Base-by-base conservation (phyloP, 2,797 vertebrate species). In the Pipistrellus nathusii region DNA sequence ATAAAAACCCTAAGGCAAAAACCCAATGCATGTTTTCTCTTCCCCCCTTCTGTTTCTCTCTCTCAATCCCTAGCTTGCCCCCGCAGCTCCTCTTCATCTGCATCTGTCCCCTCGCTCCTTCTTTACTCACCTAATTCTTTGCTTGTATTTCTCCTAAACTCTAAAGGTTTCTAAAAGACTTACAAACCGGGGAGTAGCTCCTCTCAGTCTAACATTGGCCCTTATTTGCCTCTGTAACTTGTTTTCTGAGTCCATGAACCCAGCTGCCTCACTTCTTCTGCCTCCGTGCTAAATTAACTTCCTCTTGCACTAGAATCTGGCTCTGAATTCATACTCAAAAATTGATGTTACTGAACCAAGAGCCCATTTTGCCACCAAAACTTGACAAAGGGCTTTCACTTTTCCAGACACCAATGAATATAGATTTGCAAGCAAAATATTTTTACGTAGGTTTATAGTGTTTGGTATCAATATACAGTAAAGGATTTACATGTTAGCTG, bases 401-500 rank as follows among this genome's bases (percentile, higher is more conserved):
- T 93, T 78, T 2, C 32, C 46, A 27, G 10, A 66, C 23, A 78
- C 4, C 3, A 46, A 55, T 44, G 32, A 82, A 86, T 78, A 88
- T 23, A 89, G 83, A 85, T 85, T 5, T 3, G 6, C 2, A 71
- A 17, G 8, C 14, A n/a, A 93, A 94, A 53, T 81, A 85, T 51
- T 92, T 76, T 64, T 41, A 85, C 12, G 62, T 80, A 55, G n/a
- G 73, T 51, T 93, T 15, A 78, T 25, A 91, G 4, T 35, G 9
- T 75, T 57, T 62, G 4, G n/a, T 53, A 83, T 25, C 51, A 87
- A 51, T 14, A 41, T 59, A 51, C 32, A 38, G 20, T 21, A 78
- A 78, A 85, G 27, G 5, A 48, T 10, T 78, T 78, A 77, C 35
- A 83, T 48, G 88, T 68, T 92, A 91, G 23, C 23, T 91, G 48